These are phyloP conservation scores for Hemibagrus guttatus DNA, from an alignment of 2,797 vertebrate genomes.

Conservation along the genomic window DNA sequence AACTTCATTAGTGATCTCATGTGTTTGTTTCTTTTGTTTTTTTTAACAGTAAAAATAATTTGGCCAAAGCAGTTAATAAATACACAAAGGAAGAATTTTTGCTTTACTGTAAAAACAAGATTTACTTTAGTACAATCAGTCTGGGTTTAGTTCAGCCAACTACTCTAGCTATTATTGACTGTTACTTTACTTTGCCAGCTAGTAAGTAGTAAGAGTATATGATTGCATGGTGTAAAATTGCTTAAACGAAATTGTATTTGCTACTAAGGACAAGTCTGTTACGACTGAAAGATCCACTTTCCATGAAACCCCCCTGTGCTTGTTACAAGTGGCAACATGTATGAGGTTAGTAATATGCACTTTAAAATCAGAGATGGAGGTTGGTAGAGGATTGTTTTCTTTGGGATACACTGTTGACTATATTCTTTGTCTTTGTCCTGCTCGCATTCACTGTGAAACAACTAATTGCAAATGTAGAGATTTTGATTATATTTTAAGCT, in stretches of 20 bases:
- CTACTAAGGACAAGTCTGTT: background rate
- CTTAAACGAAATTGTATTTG: background rate
- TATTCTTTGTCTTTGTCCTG: background rate
- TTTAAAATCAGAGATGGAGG: background rate
- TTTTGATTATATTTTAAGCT: background rate
- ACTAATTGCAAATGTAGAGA: background rate
- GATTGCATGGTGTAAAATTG: conserved; percentile 6
- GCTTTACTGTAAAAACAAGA: background rate
- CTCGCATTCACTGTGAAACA: background rate
- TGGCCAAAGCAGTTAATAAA: background rate
- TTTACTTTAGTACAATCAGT: background rate
- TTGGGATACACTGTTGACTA: background rate
- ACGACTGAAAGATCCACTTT: background rate
- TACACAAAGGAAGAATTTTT: background rate
- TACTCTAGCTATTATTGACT: background rate
- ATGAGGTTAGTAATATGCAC: background rate
- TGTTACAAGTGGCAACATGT: background rate
- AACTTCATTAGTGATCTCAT: background rate
- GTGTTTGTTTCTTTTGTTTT: background rate
- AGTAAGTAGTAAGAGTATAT: background rate
- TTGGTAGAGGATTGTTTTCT: background rate
- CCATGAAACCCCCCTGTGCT: background rate
- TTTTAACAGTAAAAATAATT: background rate
- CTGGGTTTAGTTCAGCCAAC: background rate
- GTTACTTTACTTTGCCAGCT: conserved; percentile 16